phyloP scores from a whole-genome alignment of 1,140 invertebrate genomes.

The Drosophila ananassae region DNA sequence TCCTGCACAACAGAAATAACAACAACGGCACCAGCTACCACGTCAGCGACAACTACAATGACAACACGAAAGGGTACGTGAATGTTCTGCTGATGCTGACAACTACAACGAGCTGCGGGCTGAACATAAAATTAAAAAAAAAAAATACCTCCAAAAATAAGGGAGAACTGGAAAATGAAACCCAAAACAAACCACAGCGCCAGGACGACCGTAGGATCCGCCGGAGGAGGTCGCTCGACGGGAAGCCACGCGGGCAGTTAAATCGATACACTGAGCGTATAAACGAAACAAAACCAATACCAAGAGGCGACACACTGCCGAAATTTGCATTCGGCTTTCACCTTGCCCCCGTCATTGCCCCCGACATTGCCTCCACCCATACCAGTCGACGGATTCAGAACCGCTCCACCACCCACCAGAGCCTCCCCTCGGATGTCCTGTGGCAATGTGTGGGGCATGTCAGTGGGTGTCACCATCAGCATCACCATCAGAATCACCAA shows the following conservation, averaged over 20 bases:
- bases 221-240: constrained; percentile 47
- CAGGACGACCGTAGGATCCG: constrained; percentile 40
- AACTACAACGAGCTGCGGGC: constrained; percentile 59
- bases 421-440: constrained; percentile 15
- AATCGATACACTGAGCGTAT: constrained; percentile 73
- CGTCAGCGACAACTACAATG: constrained; percentile 13
- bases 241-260: constrained; percentile 62
- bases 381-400: background rate
- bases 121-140: constrained; percentile 32
- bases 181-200: constrained; percentile 60
- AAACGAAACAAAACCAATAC: constrained; percentile 72
- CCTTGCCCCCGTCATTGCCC: constrained; percentile 7
- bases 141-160: constrained; percentile 8
- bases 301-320: constrained; percentile 56
- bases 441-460: constrained; percentile 53
- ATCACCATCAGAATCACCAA: constrained; percentile 49
- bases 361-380: constrained; percentile 2
- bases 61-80: constrained; percentile 25
- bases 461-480: constrained; percentile 78
- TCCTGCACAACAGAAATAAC: constrained; percentile 52
- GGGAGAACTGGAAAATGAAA: constrained; percentile 26
- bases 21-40: constrained; percentile 35
- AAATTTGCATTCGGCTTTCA: constrained; percentile 68
- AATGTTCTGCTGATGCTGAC: constrained; percentile 52
- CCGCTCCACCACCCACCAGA: background rate